A percentile compares a stretch with the other conserved stretches of the same genome.
These are phyloP conservation scores for Urosaurus nigricauda DNA, from an alignment of 2,797 vertebrate species.

Conservation along the genomic window DNA sequence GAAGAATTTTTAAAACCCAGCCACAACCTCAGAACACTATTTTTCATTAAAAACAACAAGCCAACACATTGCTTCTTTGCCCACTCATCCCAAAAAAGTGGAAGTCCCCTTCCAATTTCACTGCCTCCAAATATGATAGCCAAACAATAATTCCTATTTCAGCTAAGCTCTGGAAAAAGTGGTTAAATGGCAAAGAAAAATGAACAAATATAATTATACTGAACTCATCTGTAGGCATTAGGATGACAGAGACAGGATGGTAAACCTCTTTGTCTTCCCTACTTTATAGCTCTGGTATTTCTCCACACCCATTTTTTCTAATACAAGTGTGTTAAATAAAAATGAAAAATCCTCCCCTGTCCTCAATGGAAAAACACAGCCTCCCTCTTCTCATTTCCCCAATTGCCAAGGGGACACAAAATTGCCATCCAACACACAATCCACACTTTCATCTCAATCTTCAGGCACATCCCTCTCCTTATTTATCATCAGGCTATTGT, in stretches of 20 bases:
- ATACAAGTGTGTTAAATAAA: neutral
- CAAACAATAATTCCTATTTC: neutral
- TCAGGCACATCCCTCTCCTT: no score
- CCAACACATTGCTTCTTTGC: neutral
- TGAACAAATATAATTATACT: neutral
- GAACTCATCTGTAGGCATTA: no score
- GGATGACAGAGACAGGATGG: no score
- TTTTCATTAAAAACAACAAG: no score
- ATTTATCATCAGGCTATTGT: no score
- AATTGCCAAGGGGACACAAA: no score
- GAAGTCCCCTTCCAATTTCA: neutral
- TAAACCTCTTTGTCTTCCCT: no score
- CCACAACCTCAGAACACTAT: neutral
- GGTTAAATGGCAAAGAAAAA: neutral
- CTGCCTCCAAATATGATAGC: neutral
- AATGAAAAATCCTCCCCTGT: neutral
- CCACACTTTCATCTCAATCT: no score
- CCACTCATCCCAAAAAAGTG: neutral
- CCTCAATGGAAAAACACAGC: no score
- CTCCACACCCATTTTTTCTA: neutral
- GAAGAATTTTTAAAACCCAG: neutral
- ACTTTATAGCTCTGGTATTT: no score
- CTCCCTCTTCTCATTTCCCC: no score
- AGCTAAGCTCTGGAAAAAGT: neutral
- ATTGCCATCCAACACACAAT: no score